Evolutionary conservation across 2,113 vertebrate genomes (phyloP).

Genomic region (Lophius piscatorius): DNA sequence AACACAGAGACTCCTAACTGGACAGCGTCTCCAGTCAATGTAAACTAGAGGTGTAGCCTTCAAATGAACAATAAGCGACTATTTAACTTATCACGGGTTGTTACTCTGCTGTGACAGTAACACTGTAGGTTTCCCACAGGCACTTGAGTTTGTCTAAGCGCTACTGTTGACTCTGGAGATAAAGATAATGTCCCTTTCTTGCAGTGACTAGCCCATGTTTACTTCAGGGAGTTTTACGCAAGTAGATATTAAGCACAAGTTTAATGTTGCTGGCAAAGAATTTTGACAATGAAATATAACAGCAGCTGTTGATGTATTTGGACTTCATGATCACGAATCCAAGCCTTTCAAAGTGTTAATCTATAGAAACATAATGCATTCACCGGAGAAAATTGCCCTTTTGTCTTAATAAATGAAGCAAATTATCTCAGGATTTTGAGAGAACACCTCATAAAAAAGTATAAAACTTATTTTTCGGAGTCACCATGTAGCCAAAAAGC

Average conservation of each 20-base stretch:
- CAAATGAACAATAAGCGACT: slow-evolving; percentile 32
- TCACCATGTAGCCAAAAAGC: too few relatives aligned
- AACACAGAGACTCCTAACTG: slow-evolving; percentile 52
- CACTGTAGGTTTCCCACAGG: background rate
- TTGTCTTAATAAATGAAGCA: too few relatives aligned
- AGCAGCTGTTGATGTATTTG: too few relatives aligned
- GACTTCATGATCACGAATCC: too few relatives aligned
- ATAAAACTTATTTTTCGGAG: too few relatives aligned
- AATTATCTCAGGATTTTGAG: too few relatives aligned
- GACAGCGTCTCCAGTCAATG: slow-evolving; percentile 32
- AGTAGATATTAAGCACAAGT: background rate
- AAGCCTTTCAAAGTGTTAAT: too few relatives aligned
- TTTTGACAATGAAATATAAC: background rate
- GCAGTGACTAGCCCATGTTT: slow-evolving; percentile 45
- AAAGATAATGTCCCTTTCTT: slow-evolving; percentile 8
- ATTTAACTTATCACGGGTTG: slow-evolving; percentile 64
- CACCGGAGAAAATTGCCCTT: too few relatives aligned
- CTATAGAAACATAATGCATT: too few relatives aligned
- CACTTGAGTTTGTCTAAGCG: slow-evolving; percentile 31
- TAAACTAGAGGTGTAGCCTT: slow-evolving; percentile 70
- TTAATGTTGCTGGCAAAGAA: slow-evolving; percentile 6
- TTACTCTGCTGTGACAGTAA: slow-evolving; percentile 20
- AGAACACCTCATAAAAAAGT: too few relatives aligned
- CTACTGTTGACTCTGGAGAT: slow-evolving; percentile 54
- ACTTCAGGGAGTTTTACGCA: slow-evolving; percentile 15